phyloP scores from a whole-genome alignment of 1,140 invertebrate genomes.

The Rhyacophila brunnea region DNA sequence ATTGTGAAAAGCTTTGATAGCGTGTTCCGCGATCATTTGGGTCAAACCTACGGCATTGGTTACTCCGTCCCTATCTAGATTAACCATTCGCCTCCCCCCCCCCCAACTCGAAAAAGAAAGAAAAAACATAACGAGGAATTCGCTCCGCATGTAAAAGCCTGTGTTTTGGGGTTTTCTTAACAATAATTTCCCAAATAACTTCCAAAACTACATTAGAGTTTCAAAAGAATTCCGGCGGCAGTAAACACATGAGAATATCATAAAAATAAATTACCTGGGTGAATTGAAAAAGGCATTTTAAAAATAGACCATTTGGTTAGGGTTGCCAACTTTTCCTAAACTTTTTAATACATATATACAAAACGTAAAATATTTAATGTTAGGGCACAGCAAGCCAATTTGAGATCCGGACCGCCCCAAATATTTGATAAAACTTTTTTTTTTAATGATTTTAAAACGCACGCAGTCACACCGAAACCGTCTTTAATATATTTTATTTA shows the following conservation, averaged over 20 bases:
- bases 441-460: no score
- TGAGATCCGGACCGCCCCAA: no score
- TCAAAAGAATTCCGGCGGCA: slow-evolving; percentile 14
- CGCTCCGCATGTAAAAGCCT: slow-evolving; percentile 21
- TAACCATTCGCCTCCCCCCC: not conserved
- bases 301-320: slow-evolving; percentile 15
- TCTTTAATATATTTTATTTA: no score
- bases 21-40: slow-evolving; percentile 13
- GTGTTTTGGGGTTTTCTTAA: slow-evolving; percentile 19
- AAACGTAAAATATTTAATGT: no score
- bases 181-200: slow-evolving; percentile 21
- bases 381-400: no score
- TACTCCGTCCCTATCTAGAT: not conserved
- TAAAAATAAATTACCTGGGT: slow-evolving; percentile 25
- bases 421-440: no score
- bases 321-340: no score
- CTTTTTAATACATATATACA: no score
- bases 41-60: slow-evolving; percentile 11
- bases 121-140: slow-evolving; percentile 24
- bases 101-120: no score
- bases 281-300: slow-evolving; percentile 5
- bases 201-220: slow-evolving; percentile 12
- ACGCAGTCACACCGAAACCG: no score
- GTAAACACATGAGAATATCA: slow-evolving; percentile 10
- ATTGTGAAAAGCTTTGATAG: slow-evolving; percentile 6